These are phyloP conservation scores for Rhizomys pruinosus DNA, from an alignment of 2,113 vertebrate species.

Conservation along the genomic window DNA sequence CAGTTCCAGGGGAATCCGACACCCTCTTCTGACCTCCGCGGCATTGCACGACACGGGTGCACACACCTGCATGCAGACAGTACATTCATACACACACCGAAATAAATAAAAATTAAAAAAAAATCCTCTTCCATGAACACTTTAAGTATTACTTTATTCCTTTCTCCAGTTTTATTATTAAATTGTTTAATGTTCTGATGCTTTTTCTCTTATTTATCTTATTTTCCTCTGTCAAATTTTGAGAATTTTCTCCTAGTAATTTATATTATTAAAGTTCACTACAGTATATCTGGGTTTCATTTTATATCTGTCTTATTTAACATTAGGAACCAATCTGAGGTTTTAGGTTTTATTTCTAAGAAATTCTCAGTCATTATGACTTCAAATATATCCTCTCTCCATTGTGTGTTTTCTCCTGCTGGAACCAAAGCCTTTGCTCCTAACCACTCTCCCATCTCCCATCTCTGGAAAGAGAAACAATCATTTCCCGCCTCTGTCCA, in stretches of 20 bases:
- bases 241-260: slow-evolving; percentile 35
- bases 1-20: no score
- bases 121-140: slow-evolving; percentile 16
- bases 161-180: not conserved
- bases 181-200: not conserved
- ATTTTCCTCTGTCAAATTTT: not conserved
- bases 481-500: not conserved
- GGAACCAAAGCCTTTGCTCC: not conserved
- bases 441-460: not conserved
- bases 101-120: no score
- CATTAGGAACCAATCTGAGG: not conserved
- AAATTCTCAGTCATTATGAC: not conserved
- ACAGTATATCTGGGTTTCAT: not conserved
- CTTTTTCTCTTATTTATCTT: not conserved
- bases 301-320: slow-evolving; percentile 22
- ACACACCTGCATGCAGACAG: no score
- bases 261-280: slow-evolving; percentile 11
- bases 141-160: slow-evolving; percentile 18
- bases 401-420: not conserved
- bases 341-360: slow-evolving; percentile 17
- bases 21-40: no score
- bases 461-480: not conserved
- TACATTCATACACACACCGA: no score
- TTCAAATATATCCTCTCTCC: not conserved
- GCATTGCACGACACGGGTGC: no score